Conservation (phyloP, 2,888 invertebrate genomes). For the Microplitis deprimator region DNA sequence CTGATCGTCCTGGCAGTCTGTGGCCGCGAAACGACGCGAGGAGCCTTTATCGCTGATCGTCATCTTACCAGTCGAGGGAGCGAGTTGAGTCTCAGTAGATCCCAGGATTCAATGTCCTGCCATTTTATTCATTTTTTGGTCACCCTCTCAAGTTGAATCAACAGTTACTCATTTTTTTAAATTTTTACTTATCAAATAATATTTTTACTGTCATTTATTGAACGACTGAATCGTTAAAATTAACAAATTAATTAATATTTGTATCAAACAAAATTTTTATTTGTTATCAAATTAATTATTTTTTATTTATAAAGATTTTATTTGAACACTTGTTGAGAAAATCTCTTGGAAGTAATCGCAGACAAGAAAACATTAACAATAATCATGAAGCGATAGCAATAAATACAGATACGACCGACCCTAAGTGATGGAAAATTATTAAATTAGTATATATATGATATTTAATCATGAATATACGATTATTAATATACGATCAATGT, state of each 20-base stretch:
- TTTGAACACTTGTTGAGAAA: no score
- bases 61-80: conserved; percentile 31
- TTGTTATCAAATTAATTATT: no score
- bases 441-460: background rate
- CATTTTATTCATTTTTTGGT: conserved; percentile 26
- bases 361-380: background rate
- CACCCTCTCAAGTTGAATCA: background rate
- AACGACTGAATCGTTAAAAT: background rate
- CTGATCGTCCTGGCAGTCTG: conserved; percentile 51
- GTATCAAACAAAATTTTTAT: no score
- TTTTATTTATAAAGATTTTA: no score
- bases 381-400: background rate
- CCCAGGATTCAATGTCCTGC: conserved; percentile 26
- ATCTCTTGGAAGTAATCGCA: background rate
- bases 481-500: background rate
- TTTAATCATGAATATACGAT: background rate
- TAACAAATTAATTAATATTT: no score
- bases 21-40: conserved; percentile 59
- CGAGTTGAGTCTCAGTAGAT: conserved; percentile 13
- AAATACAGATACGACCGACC: background rate
- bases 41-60: conserved; percentile 43
- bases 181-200: background rate
- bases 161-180: background rate
- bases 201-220: background rate
- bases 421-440: background rate